Percentiles rank a stretch among this genome's conserved stretches.
Conservation (phyloP, 1,140 invertebrate genomes). For the Heliconius hermathena region DNA sequence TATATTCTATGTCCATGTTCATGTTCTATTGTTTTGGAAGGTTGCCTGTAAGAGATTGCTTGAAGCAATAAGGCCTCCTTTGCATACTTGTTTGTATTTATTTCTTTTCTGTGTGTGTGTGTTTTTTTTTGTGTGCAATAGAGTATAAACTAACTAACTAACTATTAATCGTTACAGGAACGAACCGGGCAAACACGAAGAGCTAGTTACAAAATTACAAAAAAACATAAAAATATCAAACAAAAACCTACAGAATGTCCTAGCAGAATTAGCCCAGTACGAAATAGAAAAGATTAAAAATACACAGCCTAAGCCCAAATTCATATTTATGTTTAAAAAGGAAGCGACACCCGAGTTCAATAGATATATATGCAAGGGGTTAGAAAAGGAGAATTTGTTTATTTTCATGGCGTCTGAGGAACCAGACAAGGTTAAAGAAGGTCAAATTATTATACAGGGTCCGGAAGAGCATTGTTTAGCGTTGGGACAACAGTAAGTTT, state of each 20-base stretch:
- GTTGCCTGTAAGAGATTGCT: no score
- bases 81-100: no score
- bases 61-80: no score
- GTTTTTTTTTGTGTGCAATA: no score
- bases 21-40: no score
- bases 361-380: constrained; percentile 84
- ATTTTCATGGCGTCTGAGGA: constrained; percentile 87
- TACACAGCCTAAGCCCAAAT: constrained; percentile 80
- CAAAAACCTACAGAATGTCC: constrained; percentile 84
- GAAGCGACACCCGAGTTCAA: constrained; percentile 90
- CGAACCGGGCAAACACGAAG: constrained; percentile 85
- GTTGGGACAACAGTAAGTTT: constrained; percentile 65
- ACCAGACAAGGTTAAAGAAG: constrained; percentile 85
- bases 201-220: constrained; percentile 87
- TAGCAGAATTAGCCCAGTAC: constrained; percentile 85
- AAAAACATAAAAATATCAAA: constrained; percentile 84
- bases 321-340: constrained; percentile 84
- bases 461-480: constrained; percentile 63
- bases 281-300: constrained; percentile 85
- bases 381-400: constrained; percentile 82
- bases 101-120: no score
- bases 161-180: constrained; percentile 81
- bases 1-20: no score
- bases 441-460: constrained; percentile 85
- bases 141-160: no score